Evolutionary conservation across 1,140 invertebrate species (phyloP).

Genomic region (Bathynomus jamesi): DNA sequence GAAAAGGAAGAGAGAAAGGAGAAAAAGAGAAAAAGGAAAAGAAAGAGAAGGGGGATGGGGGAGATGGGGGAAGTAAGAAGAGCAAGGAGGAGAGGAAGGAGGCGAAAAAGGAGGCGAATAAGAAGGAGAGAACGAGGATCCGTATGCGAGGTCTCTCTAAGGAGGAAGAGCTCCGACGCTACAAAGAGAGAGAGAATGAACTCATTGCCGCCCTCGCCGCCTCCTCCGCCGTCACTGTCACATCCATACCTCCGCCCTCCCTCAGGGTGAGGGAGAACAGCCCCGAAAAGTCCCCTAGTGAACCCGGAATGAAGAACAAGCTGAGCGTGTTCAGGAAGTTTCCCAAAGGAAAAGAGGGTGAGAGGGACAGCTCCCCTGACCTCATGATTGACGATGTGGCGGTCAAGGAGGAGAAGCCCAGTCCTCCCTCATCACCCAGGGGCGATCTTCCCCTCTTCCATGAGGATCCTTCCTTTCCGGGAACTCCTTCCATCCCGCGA

Average conservation of each 20-base stretch:
- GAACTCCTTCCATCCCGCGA: neutral
- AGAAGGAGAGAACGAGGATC: neutral
- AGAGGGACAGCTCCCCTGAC: neutral
- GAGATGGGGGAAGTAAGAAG: neutral
- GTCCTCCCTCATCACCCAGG: neutral
- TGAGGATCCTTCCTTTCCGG: neutral
- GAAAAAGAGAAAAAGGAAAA: neutral
- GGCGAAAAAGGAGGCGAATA: neutral
- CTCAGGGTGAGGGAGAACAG: neutral
- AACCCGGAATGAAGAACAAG: neutral
- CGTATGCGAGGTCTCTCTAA: neutral
- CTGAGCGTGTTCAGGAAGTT: neutral
- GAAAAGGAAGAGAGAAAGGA: neutral
- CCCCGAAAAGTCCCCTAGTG: neutral
- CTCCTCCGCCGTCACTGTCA: neutral
- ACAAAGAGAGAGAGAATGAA: constrained; percentile 5
- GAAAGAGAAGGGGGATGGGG: neutral
- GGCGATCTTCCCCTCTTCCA: neutral
- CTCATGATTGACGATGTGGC: neutral
- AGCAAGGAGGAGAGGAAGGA: neutral
- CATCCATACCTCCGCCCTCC: neutral
- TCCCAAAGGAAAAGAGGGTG: neutral
- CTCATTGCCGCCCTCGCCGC: neutral
- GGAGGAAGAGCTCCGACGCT: neutral
- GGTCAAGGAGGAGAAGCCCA: neutral